phyloP scores from a whole-genome alignment of 2,888 invertebrate genomes.

The Dolomedes plantarius region DNA sequence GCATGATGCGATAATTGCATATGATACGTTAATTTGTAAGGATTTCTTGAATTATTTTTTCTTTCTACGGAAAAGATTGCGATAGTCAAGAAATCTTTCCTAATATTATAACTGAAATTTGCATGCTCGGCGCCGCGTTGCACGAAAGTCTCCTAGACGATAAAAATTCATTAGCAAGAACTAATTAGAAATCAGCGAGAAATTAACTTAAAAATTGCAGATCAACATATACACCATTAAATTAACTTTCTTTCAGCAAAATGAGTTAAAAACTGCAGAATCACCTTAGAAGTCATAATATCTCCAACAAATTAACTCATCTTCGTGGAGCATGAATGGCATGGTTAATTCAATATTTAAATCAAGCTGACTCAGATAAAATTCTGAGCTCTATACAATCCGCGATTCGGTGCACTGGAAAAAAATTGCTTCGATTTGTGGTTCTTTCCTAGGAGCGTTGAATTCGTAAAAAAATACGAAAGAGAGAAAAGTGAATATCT shows the following conservation, averaged over 20 bases:
- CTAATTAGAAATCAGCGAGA: neutral
- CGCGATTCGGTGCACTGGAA: neutral
- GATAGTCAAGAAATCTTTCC: neutral
- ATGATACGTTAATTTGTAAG: neutral
- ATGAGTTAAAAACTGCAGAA: slow-evolving; percentile 3
- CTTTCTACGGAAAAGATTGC: too few species aligned
- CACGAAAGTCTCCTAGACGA: neutral
- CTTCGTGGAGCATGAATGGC: neutral
- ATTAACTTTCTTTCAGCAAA: neutral
- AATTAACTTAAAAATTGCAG: slow-evolving; percentile 3
- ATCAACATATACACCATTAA: neutral
- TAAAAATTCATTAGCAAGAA: neutral
- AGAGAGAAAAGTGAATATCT: slow-evolving; percentile 61
- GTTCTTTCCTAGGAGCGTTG: neutral
- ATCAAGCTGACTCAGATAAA: slow-evolving; percentile 25
- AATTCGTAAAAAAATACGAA: slow-evolving; percentile 4
- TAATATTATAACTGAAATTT: neutral
- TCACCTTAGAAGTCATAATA: slow-evolving; percentile 7
- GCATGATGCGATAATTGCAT: neutral
- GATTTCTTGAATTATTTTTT: neutral
- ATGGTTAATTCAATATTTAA: slow-evolving; percentile 22
- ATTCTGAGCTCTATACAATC: slow-evolving; percentile 1
- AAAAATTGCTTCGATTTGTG: slow-evolving; percentile 20
- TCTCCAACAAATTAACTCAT: neutral
- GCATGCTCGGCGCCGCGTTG: neutral